Conservation (phyloP, 1,140 invertebrate species). For the Aphelinus atriplicis region DNA sequence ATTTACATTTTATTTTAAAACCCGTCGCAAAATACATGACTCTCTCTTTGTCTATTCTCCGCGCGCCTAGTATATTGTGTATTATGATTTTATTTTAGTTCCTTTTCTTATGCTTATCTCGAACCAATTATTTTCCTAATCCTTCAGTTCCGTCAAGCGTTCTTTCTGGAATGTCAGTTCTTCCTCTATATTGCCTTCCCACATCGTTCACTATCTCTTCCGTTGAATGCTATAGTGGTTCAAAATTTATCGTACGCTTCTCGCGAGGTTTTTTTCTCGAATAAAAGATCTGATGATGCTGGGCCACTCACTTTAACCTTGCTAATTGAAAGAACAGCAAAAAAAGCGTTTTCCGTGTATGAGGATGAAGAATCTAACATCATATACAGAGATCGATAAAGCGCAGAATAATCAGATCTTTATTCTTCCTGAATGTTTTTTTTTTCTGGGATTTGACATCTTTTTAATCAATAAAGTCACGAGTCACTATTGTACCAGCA, state of each 20-base stretch:
- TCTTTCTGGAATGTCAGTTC: slow-evolving; percentile 45
- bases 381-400: too few species aligned
- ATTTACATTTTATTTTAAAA: slow-evolving; percentile 46
- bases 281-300: not conserved
- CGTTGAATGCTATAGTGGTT: slow-evolving; percentile 30
- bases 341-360: too few species aligned
- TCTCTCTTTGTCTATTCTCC: slow-evolving; percentile 44
- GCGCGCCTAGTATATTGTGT: slow-evolving; percentile 26
- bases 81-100: slow-evolving; percentile 36
- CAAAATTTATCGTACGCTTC: slow-evolving; percentile 42
- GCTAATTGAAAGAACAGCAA: too few species aligned
- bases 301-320: not conserved
- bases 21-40: slow-evolving; percentile 65
- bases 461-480: too few species aligned
- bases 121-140: slow-evolving; percentile 43
- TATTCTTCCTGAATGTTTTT: too few species aligned
- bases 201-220: slow-evolving; percentile 5
- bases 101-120: slow-evolving; percentile 50
- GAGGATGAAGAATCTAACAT: too few species aligned
- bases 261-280: slow-evolving; percentile 13
- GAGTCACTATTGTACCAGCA: too few species aligned
- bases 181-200: slow-evolving; percentile 36
- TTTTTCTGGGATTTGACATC: too few species aligned
- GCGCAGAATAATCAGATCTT: too few species aligned
- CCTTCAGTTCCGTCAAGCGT: not conserved